Conservation (phyloP, 2,888 invertebrate species). For the Drosophila basisetae region DNA sequence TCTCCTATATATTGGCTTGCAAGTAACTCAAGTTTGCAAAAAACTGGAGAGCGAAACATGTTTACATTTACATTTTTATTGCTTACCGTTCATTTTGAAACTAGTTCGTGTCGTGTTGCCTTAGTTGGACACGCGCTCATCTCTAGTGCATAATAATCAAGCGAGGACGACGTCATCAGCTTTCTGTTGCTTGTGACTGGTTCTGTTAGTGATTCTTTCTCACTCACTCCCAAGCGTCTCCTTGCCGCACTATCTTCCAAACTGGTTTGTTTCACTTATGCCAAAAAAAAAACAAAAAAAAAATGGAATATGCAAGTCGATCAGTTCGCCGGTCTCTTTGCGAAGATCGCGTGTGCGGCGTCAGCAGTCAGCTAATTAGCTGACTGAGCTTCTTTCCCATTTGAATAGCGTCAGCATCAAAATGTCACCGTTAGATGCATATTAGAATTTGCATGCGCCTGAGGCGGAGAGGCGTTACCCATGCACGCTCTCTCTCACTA, state of each 20-base stretch:
- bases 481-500: not conserved
- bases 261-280: constrained; percentile 50
- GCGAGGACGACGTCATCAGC: constrained; percentile 58
- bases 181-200: constrained; percentile 21
- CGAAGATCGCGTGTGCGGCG: constrained; percentile 49
- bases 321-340: constrained; percentile 68
- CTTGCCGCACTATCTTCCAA: constrained; percentile 13
- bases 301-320: constrained; percentile 52
- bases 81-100: not conserved
- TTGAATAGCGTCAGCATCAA: constrained; percentile 30
- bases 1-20: not conserved
- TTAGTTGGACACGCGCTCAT: not conserved
- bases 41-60: not conserved
- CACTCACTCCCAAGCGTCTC: not conserved
- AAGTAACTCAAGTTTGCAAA: not conserved
- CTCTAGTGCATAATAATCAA: not conserved
- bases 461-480: constrained; percentile 38
- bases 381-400: constrained; percentile 37
- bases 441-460: constrained; percentile 29
- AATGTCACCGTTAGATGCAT: constrained; percentile 36
- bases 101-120: not conserved
- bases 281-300: not conserved
- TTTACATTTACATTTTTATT: not conserved
- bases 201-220: constrained; percentile 35
- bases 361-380: constrained; percentile 5